A percentile compares a stretch with the other conserved stretches of the same genome.
Conservation (phyloP, 2,888 invertebrate genomes). For the Apotomis betuletana region DNA sequence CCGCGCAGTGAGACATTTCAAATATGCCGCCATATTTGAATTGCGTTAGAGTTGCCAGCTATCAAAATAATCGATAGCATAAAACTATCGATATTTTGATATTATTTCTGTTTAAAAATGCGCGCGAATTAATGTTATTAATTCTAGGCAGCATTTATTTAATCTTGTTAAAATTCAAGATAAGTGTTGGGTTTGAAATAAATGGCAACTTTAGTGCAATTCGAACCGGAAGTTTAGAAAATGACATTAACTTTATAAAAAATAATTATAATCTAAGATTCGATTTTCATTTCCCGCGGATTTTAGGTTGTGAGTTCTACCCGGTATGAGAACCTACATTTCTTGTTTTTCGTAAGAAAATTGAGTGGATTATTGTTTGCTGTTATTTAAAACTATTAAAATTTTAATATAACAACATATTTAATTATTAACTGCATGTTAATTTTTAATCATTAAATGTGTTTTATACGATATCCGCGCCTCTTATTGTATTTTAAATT, state of each 20-base stretch:
- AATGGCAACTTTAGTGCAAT: slow-evolving; percentile 24
- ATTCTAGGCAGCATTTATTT: slow-evolving; percentile 7
- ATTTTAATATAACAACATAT: background rate
- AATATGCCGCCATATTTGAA: slow-evolving; percentile 43
- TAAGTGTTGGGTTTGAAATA: background rate
- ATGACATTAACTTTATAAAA: slow-evolving; percentile 36
- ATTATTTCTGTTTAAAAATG: background rate
- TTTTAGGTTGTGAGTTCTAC: slow-evolving; percentile 35
- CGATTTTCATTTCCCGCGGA: slow-evolving; percentile 17
- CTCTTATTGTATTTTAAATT: slow-evolving; percentile 53
- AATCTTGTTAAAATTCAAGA: background rate
- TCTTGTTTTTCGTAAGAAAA: background rate
- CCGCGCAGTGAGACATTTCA: slow-evolving; percentile 65
- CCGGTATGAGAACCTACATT: slow-evolving; percentile 21
- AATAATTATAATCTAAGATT: slow-evolving; percentile 26
- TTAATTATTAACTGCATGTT: background rate
- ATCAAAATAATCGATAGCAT: slow-evolving; percentile 18
- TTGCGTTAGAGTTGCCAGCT: slow-evolving; percentile 33
- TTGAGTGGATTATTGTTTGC: background rate
- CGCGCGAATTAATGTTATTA: slow-evolving; percentile 6
- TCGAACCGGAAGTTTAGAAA: slow-evolving; percentile 29
- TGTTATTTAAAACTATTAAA: background rate
- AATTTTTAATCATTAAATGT: slow-evolving; percentile 35
- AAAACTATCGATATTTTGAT: slow-evolving; percentile 18
- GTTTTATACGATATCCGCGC: slow-evolving; percentile 50